These are phyloP conservation scores for Cryptoprocta ferox DNA, from an alignment of 2,797 vertebrate species.

Conservation along the genomic window DNA sequence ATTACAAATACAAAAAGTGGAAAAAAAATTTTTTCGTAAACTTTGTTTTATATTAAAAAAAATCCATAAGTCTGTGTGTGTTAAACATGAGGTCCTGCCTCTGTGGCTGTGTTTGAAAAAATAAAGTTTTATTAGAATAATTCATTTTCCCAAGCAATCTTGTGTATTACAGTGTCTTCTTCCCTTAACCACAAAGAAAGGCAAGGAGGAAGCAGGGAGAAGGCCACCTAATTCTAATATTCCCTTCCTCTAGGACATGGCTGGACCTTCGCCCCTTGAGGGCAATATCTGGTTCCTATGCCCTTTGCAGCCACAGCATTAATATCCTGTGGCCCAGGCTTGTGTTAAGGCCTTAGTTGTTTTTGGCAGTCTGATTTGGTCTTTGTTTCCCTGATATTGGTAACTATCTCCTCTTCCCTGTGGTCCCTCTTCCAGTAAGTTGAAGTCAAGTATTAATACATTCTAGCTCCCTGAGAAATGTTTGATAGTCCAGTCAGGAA, in stretches of 20 bases:
- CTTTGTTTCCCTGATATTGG: constrained; percentile 18
- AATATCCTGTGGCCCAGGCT: background rate
- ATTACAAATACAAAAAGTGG: constrained; percentile 81
- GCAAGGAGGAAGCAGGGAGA: constrained; percentile 32
- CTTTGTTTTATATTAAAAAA: constrained; percentile 84
- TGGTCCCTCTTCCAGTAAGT: constrained; percentile 18
- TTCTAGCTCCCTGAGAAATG: constrained; percentile 40
- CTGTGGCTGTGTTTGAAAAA: constrained; percentile 85
- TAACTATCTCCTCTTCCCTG: background rate
- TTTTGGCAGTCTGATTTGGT: constrained; percentile 41
- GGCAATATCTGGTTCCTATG: background rate
- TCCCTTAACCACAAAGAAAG: constrained; percentile 67
- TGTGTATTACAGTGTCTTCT: constrained; percentile 76
- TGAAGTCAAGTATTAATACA: constrained; percentile 53
- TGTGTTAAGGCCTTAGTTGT: constrained; percentile 34
- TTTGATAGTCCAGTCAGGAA: constrained; percentile 30
- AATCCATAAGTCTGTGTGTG: constrained; percentile 83
- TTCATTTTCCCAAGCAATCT: constrained; percentile 81
- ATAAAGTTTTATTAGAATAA: constrained; percentile 86
- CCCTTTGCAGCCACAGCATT: background rate
- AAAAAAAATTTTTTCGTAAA: constrained; percentile 79
- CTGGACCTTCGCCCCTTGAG: background rate
- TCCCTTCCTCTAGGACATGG: background rate
- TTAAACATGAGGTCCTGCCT: constrained; percentile 85
- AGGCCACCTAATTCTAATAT: background rate